Base-by-base conservation (phyloP, 2,113 vertebrate species). In the Anguilla rostrata region DNA sequence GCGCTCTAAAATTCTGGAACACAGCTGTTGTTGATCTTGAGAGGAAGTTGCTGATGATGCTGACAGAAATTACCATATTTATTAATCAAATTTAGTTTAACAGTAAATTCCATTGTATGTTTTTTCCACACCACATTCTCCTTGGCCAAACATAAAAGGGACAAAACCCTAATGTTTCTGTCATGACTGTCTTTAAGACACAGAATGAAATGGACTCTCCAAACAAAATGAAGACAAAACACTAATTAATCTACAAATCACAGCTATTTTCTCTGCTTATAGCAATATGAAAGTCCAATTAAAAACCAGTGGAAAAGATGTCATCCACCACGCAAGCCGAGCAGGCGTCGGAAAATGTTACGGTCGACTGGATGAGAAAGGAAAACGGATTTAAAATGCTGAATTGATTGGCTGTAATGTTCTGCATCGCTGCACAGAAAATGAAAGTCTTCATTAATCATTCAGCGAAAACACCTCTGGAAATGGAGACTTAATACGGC, bases 371-470 rank as follows among this genome's bases (percentile, higher is more conserved):
- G 43, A 84, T 40, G 49, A 39, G 53, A 79, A 78, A 87, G 46
- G 82, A 46, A 83, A 87, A 80, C 75, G 26, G 34, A 57, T 80
- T 87, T 41, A 41, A 79, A 56, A 84, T 20, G 16, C 34, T 22
- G n/a, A 60, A 83, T 78, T 22, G 66, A 84, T 84, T 84, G 4
- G 0, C 82, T 43, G 46, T 57, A 83, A 79, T 87, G 83, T 84
- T 63, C 82, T 43, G 66, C 82, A 18, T 29, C 43, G 18, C 53
- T 78, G 82, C 71, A 39, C 82, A 79, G 86, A 63, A 39, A 83
- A 39, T 0, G n/a, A 22, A 22, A 16, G 56, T 60, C 34, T 80
- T 86, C 56, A 63, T 60, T 53, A 49, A 49, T 85, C 78, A 81
- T 63, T 39, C 71, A 29, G 71, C n/a, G 34, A 34, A 75, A 75